Evolutionary conservation across 1,140 invertebrate genomes (phyloP), one percentile per base, ranked within the genome.

Genomic region (Acromyrmex echinatior): DNA sequence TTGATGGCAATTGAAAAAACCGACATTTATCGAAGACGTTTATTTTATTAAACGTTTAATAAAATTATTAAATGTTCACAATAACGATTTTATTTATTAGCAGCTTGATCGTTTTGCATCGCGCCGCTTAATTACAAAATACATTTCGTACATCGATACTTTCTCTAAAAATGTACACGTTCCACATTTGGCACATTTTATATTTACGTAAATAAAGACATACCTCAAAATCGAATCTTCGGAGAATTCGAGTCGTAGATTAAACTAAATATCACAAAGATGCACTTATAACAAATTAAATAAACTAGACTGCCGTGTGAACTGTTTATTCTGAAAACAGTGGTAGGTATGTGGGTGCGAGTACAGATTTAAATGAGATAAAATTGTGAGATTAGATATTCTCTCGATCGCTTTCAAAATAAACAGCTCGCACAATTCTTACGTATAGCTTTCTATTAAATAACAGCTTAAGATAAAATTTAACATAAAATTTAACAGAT

Each of bases 231-330:
- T 14, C 18, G 4, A 25, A 56, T 70, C 28, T 35, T 21, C 6
- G 31, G 25, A 21, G n/a, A 53, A 45, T 56, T 60, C 25, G 10
- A 84, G 3, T 62, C 21, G 21, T 16, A 49, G 18, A 62, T 62
- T 62, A 28, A 81, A 70, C 25, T 60, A 82, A 81, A 82, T 82
- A 84, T 84, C 80, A 84, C 80, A 74, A 74, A 76, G 2, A 35
- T 16, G 53, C 45, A 62, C n/a, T 70, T 71, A 81, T 14, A 45
- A 53, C 21, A 79, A 53, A 65, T 81, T 82, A 63, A 84, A 63
- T 82, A 63, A 84, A 63, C 56, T 62, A 84, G 18, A 84, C 45
- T 35, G 3, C 18, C 58, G n/a, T 35, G 25, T 16, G 56, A 84
- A 76, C 45, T 28, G 28, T 76, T 84, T 74, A 84, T 76, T 76